phyloP scores from a whole-genome alignment of 2,888 invertebrate species.

The Lycia hirtaria region DNA sequence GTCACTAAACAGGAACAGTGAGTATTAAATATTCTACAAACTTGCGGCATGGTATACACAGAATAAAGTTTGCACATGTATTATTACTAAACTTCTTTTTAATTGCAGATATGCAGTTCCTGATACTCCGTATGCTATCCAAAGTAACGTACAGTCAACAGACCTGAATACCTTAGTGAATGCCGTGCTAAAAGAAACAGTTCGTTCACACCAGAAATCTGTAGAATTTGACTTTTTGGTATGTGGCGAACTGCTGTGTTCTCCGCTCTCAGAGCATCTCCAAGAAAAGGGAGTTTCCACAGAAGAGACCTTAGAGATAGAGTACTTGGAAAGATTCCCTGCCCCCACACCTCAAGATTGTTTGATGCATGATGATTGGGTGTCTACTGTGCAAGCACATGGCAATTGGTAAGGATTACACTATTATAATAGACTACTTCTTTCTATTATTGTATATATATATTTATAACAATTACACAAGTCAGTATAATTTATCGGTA shows the following conservation, averaged over 20 bases:
- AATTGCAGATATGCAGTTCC: constrained; percentile 92
- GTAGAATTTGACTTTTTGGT: constrained; percentile 95
- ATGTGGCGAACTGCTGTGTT: constrained; percentile 91
- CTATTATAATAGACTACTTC: not conserved
- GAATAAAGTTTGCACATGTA: not conserved
- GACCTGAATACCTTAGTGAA: constrained; percentile 93
- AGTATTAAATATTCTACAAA: constrained; percentile 73
- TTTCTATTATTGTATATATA: too few relatives aligned
- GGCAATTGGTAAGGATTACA: constrained; percentile 86
- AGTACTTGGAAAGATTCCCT: constrained; percentile 95
- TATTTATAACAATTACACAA: too few relatives aligned
- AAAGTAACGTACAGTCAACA: constrained; percentile 87
- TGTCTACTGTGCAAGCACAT: constrained; percentile 92
- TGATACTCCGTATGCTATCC: constrained; percentile 93
- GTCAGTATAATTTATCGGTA: too few relatives aligned
- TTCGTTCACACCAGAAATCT: constrained; percentile 61
- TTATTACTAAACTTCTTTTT: constrained; percentile 17
- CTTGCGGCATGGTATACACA: constrained; percentile 39
- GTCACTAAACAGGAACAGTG: constrained; percentile 93
- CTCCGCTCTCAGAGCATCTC: constrained; percentile 90
- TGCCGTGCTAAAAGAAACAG: constrained; percentile 88
- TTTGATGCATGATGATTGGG: constrained; percentile 98
- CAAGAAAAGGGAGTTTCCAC: constrained; percentile 90
- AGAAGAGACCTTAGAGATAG: constrained; percentile 94
- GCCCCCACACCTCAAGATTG: constrained; percentile 97